Conservation (phyloP, 2,113 vertebrate species). For the Sapayoa aenigma region DNA sequence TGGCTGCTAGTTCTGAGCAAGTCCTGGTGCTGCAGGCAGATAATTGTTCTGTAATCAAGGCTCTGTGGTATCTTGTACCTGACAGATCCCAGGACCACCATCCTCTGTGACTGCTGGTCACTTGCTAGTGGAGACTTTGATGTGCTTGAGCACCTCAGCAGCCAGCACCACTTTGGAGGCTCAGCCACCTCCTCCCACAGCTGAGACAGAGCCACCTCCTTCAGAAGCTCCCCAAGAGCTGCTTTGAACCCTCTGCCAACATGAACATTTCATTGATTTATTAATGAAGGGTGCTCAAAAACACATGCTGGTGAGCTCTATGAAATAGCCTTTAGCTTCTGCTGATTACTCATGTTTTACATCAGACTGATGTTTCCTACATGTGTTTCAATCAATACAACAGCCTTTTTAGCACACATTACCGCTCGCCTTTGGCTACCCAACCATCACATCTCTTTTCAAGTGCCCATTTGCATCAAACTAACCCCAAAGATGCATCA, state of each 20-base stretch:
- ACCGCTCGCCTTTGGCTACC: neutral
- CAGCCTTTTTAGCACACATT: slow-evolving; percentile 47
- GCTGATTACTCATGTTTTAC: slow-evolving; percentile 54
- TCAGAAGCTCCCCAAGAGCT: neutral
- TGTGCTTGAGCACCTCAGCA: neutral
- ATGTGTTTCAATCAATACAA: slow-evolving; percentile 54
- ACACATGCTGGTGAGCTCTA: neutral
- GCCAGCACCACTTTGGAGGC: neutral
- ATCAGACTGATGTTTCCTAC: slow-evolving; percentile 48
- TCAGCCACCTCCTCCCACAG: neutral
- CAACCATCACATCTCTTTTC: slow-evolving; percentile 39
- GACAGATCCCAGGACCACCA: neutral
- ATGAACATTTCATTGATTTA: neutral
- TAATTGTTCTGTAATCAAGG: neutral
- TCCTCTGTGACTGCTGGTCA: neutral
- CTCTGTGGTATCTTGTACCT: neutral
- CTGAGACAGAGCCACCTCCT: neutral
- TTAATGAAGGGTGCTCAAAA: slow-evolving; percentile 37
- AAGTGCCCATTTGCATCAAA: slow-evolving; percentile 49
- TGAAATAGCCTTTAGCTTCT: slow-evolving; percentile 21
- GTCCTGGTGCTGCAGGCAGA: fast-evolving
- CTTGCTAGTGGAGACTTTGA: neutral
- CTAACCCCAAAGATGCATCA: slow-evolving; percentile 7
- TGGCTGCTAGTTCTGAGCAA: neutral
- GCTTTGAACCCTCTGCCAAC: neutral